Base-by-base conservation (phyloP, 2,888 invertebrate genomes). In the Xestia sexstrigata region DNA sequence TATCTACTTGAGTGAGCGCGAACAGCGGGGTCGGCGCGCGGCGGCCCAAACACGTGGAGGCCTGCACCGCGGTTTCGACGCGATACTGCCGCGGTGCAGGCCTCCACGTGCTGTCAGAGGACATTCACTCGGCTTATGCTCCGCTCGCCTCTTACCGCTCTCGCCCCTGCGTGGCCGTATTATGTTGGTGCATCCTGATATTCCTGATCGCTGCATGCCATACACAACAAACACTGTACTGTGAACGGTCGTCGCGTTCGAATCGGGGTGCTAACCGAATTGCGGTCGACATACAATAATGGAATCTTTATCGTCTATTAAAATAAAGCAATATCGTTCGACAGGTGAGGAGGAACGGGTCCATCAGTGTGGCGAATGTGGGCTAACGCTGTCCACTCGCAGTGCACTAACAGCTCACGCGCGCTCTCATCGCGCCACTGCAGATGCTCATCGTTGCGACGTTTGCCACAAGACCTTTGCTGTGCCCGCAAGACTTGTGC, bases 381-480 rank as follows among this genome's bases (percentile, higher is more conserved):
- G 98, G 83, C 97, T 98, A 95, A 97, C 97, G 80, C 98, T 98
- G 90, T 97, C 98, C 67, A 98, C 98, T 89, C 98, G 98, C 91
- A 98, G 97, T 92, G 97, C 98, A 3, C 97, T 98, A 88, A 98
- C 98, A 82, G 98, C 98, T 90, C 98, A 98, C 93, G 97, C 97
- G 58, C 95, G 94, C 65, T 95, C 96, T 74, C 95, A 95, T 81
- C 94, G 95, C 79, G 92, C 92, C 63, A 92, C 95, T 72, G 94
- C 95, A 91, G 98, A 98, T 95, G 98, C 98, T 39, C 99, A 99
- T 95, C 98, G 98, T 85, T 99, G 99, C 95, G 98, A 99, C 95
- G 98, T 98, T 88, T 99, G 99, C 94, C 97, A 98, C 89, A 99
- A 99, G 94, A 98, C 98, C 23, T 99, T 99, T 93, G 98, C 99